Evolutionary conservation across 2,888 invertebrate species (phyloP).

Genomic region (Polyommatus iphigenia): DNA sequence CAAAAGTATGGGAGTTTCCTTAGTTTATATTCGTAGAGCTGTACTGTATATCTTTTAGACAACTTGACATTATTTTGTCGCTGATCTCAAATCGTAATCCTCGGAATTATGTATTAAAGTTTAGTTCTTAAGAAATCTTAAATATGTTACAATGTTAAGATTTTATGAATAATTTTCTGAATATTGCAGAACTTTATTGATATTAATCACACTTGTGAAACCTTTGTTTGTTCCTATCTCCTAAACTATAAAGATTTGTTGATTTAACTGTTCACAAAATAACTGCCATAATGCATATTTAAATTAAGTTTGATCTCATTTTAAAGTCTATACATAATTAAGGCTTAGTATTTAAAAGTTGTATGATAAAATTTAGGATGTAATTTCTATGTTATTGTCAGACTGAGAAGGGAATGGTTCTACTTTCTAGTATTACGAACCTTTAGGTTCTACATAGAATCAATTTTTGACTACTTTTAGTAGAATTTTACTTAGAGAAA

Average conservation of each 20-base stretch:
- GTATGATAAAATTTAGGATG: not conserved
- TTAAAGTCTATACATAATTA: not conserved
- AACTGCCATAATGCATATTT: not conserved
- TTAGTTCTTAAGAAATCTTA: not conserved
- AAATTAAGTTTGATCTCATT: slow-evolving; percentile 6
- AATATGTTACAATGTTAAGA: not conserved
- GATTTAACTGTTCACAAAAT: not conserved
- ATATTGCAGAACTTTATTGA: not conserved
- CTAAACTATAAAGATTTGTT: slow-evolving; percentile 1
- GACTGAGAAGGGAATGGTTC: not conserved
- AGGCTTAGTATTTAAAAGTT: slow-evolving; percentile 4
- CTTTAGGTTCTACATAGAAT: not conserved
- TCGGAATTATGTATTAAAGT: not conserved
- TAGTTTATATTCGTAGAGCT: no score
- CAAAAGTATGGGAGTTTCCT: no score
- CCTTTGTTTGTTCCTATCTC: not conserved
- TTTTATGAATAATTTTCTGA: not conserved
- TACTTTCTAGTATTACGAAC: not conserved
- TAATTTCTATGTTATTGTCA: slow-evolving; percentile 10
- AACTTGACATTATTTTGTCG: not conserved
- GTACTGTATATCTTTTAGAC: not conserved
- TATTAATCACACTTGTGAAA: not conserved
- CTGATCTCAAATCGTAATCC: not conserved
- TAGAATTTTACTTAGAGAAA: slow-evolving; percentile 12
- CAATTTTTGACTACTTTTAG: slow-evolving; percentile 18